Evolutionary conservation across 2,888 invertebrate genomes (phyloP), one percentile per base, ranked within the genome.

Genomic region (Drosophila imparisetae): DNA sequence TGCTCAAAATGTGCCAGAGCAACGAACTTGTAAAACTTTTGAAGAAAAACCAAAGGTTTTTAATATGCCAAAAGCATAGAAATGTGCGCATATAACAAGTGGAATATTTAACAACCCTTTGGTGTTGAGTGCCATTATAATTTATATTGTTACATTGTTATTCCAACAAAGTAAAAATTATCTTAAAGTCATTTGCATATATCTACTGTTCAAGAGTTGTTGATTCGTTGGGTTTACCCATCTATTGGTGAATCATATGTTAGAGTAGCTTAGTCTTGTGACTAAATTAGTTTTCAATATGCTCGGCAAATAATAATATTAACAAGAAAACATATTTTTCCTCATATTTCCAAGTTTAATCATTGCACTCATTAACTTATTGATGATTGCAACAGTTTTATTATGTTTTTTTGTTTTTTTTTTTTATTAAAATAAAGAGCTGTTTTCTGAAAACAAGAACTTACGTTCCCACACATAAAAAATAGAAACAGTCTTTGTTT

Each of bases 21-120:
- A 83, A 81, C 75, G 84, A 85, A 89, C 89, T 80, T 78, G 36
- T 57, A 62, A 68, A 75, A 32, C 58, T 66, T 67, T 69, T 82
- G 55, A 59, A 75, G 65, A 34, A 24, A 24, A 45, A 57, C 54
- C 5, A 8, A 45, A 32, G 4, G 72, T 34, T 36, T 62, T 79
- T 63, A 66, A 32, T 76, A 76, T 76, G 75, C 78, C 58, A 58
- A 61, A n/a, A 40, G 78, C 86, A 67, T 69, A 62, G 73, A 65
- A 68, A 57, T 66, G 72, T 66, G 72, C 15, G 15, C 63, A 60
- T 61, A 53, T 58, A 87, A 74, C 78, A 86, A 78, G 65, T 83
- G 72, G 84, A 86, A 80, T 80, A 72, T 82, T 71, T 78, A 72
- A 58, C 72, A 66, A 67, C 54, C 42, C 57, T 64, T 30, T 40